Base-by-base conservation (phyloP, 2,888 invertebrate genomes). In the Poecilobothrus nobilitatus region DNA sequence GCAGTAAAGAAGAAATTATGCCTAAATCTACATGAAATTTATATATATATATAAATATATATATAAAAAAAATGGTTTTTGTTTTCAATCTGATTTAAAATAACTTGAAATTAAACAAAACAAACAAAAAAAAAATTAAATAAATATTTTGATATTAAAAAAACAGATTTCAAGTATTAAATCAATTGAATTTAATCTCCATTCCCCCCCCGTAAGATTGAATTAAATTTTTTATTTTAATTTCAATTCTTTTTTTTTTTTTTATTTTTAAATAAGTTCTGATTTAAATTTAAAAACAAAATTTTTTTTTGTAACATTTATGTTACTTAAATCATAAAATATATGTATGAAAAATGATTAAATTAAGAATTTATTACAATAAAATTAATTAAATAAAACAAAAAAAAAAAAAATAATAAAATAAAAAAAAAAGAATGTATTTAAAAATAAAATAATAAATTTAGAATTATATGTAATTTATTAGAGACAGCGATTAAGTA, bases 381-480 rank as follows among this genome's bases (percentile, higher is more conserved):
- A 53, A 53, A 53, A 53, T 53, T 15, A 53, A 53, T 53, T 6
- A 53, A 53, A 37, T 34, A 37, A 53, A 53, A 53, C 18, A 37
- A 37, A 37, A 27, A 27, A 27, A 4, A 27, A 27, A 27, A 27
- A 41, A 53, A 53, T 15, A 53, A 18, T 53, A 53, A 12, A 53
- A 53, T 18, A 53, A 53, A n/a, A n/a, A n/a, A 27, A 27, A 27
- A 27, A 41, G 7, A 53, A 18, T 53, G 53, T 53, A 53, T 53
- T 53, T 53, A 53, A 53, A 53, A 53, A 18, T 53, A 53, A 12
- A 53, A 53, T 18, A 53, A 53, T 53, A 53, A 53, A 53, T 18
- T 53, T 18, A 53, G 53, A 53, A 53, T 53, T 53, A 53, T 53
- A 53, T 53, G 53, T 53, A 53, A 53, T 53, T 53, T 53, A 53